A percentile compares a stretch with the other conserved stretches of the same genome.
Conservation (phyloP, 2,113 vertebrate species). For the Puntigrus tetrazona region DNA sequence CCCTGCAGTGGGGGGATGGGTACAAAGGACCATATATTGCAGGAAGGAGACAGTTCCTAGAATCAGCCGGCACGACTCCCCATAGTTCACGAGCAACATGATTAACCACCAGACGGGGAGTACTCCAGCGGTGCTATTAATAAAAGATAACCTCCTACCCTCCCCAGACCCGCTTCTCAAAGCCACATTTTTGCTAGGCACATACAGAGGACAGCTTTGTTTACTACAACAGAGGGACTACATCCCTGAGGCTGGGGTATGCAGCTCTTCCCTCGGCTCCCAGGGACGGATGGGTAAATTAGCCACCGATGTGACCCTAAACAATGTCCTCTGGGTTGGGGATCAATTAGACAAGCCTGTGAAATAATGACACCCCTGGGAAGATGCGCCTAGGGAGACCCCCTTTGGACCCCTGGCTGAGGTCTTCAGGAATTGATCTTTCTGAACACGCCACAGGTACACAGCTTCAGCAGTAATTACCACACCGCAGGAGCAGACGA, state of each 20-base stretch:
- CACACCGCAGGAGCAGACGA: constrained; percentile 23
- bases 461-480: constrained; percentile 49
- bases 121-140: constrained; percentile 79
- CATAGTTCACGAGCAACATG: constrained; percentile 75
- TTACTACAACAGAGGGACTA: constrained; percentile 46
- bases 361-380: constrained; percentile 68
- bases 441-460: constrained; percentile 50
- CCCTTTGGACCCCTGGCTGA: constrained; percentile 32
- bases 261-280: constrained; percentile 18
- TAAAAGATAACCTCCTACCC: constrained; percentile 73
- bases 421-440: constrained; percentile 43
- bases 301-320: constrained; percentile 47
- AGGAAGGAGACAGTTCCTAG: constrained; percentile 74
- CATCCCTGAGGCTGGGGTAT: constrained; percentile 21
- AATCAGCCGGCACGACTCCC: constrained; percentile 71
- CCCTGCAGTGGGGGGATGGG: constrained; percentile 50
- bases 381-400: constrained; percentile 60
- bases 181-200: constrained; percentile 57
- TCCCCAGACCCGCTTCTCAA: constrained; percentile 43
- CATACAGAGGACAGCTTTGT: constrained; percentile 64
- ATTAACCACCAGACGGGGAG: constrained; percentile 76
- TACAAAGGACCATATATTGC: constrained; percentile 68
- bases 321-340: constrained; percentile 56
- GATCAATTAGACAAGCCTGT: constrained; percentile 69
- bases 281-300: constrained; percentile 50